These are phyloP conservation scores for Mungos mungo DNA, from an alignment of 2,113 vertebrate genomes.

Conservation along the genomic window DNA sequence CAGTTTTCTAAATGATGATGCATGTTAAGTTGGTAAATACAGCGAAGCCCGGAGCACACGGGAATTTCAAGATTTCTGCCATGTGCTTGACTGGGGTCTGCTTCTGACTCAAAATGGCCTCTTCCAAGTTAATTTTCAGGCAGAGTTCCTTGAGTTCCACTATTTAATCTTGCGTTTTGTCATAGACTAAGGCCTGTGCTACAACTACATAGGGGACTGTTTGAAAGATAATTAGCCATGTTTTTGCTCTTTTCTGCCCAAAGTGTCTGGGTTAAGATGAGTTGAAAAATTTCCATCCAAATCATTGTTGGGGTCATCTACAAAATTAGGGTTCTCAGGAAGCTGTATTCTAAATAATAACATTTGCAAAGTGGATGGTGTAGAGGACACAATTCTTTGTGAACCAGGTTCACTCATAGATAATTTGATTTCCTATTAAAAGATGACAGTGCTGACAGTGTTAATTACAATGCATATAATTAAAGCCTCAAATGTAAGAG, in stretches of 20 bases:
- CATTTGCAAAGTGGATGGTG: not conserved
- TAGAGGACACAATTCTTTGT: not conserved
- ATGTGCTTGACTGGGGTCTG: not conserved
- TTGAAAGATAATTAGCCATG: not conserved
- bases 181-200: not conserved
- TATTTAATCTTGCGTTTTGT: not conserved
- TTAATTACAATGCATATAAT: slow-evolving; percentile 36
- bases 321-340: not conserved
- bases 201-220: not conserved
- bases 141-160: not conserved
- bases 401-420: slow-evolving; percentile 13
- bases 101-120: slow-evolving; percentile 63
- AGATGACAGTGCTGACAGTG: not conserved
- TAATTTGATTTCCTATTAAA: slow-evolving; percentile 49
- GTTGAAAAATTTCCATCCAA: not conserved
- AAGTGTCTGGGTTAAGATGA: not conserved
- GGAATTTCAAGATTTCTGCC: slow-evolving; percentile 24
- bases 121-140: slow-evolving; percentile 51
- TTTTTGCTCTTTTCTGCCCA: not conserved
- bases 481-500: slow-evolving; percentile 6
- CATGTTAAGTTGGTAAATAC: not conserved
- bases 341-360: not conserved
- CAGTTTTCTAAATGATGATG: not conserved
- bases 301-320: not conserved
- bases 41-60: not conserved